Percentiles rank a stretch among this genome's conserved stretches.
Evolutionary conservation across 1,140 invertebrate species (phyloP).

Genomic region (Saxidomus purpurata): DNA sequence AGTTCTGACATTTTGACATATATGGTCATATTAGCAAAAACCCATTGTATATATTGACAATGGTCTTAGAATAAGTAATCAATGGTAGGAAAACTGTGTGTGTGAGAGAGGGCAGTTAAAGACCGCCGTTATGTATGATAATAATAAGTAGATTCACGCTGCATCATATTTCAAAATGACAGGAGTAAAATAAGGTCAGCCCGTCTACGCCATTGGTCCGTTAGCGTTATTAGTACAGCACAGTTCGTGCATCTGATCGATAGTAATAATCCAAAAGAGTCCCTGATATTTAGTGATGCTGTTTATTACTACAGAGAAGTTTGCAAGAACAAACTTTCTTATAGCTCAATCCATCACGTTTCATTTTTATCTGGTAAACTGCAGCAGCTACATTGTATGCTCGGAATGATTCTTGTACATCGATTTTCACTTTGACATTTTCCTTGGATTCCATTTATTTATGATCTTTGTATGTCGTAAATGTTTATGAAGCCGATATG

Average conservation of each 20-base stretch:
- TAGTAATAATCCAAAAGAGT: background rate
- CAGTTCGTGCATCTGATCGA: background rate
- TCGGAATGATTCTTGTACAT: too few relatives aligned
- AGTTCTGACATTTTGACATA: conserved; percentile 10
- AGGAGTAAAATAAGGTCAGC: background rate
- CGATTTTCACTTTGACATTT: too few relatives aligned
- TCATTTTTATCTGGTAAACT: too few relatives aligned
- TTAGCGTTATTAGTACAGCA: background rate
- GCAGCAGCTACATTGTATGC: too few relatives aligned
- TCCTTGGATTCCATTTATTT: too few relatives aligned
- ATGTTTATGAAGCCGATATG: too few relatives aligned
- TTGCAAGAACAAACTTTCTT: too few relatives aligned
- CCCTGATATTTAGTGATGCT: background rate
- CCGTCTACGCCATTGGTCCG: background rate
- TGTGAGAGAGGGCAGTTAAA: background rate
- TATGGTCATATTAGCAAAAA: background rate
- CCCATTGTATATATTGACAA: background rate
- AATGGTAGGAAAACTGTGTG: background rate
- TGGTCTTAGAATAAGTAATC: background rate
- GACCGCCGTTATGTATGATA: background rate
- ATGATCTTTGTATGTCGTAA: too few relatives aligned
- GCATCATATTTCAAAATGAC: background rate
- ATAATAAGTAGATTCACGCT: background rate
- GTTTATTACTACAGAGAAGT: too few relatives aligned
- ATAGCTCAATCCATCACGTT: too few relatives aligned